A percentile compares a stretch with the other conserved stretches of the same genome.
These are phyloP conservation scores for Drosophila paracracens DNA, from an alignment of 2,888 invertebrate genomes.

Conservation along the genomic window DNA sequence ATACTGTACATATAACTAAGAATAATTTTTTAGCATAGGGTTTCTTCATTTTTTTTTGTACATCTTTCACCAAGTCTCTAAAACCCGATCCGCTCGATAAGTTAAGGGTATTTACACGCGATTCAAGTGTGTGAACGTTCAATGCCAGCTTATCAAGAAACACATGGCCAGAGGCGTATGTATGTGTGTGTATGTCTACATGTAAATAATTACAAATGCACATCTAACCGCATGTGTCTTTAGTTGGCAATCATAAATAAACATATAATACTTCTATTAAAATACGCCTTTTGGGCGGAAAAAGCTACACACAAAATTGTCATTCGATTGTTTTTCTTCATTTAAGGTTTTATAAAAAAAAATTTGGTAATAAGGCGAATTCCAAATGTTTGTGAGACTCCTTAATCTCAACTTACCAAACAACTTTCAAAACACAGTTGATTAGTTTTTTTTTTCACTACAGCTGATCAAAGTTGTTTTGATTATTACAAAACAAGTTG, in stretches of 20 bases:
- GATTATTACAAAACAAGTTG: constrained; percentile 48
- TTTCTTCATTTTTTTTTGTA: not conserved
- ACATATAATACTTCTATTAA: not conserved
- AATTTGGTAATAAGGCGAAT: not conserved
- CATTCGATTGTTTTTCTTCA: not conserved
- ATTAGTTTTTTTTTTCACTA: constrained; percentile 8
- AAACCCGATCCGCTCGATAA: not conserved
- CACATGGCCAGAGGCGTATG: not conserved
- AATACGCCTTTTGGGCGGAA: constrained; percentile 10
- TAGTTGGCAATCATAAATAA: constrained; percentile 17
- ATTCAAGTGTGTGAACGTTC: constrained; percentile 30
- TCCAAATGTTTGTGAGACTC: constrained; percentile 12
- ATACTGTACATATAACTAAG: not conserved
- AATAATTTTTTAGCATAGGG: not conserved
- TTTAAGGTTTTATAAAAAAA: not conserved
- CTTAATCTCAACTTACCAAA: constrained; percentile 31
- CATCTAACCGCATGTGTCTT: not conserved
- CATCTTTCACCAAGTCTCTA: not conserved
- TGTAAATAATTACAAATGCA: constrained; percentile 6
- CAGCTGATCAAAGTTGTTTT: constrained; percentile 43
- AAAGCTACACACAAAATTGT: not conserved
- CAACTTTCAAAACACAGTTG: constrained; percentile 52
- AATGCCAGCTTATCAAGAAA: constrained; percentile 57
- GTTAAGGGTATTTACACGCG: constrained; percentile 28
- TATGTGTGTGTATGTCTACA: not conserved